A percentile compares a stretch with the other conserved stretches of the same genome.
Conservation (phyloP, 2,113 vertebrate genomes). For the Eurypyga helias region DNA sequence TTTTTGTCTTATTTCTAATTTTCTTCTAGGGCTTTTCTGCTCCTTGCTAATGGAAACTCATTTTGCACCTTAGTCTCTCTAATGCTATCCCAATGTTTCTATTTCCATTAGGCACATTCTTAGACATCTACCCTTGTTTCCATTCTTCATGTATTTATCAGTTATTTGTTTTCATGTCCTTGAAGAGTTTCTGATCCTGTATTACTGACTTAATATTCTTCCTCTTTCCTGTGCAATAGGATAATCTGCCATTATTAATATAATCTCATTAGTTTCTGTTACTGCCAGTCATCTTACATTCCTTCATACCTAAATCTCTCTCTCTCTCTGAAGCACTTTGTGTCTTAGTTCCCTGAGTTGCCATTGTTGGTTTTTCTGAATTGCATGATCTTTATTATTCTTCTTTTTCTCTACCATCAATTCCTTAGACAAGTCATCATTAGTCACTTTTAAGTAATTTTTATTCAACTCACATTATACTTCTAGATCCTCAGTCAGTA, state of each 20-base stretch:
- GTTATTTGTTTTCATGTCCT: neutral
- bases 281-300: neutral
- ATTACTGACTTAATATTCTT: neutral
- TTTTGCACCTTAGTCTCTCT: neutral
- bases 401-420: neutral
- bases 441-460: neutral
- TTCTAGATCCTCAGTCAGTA: neutral
- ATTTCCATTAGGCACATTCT: neutral
- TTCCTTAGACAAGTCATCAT: neutral
- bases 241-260: neutral
- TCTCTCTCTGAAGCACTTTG: neutral
- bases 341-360: neutral
- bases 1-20: neutral
- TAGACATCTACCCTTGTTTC: neutral
- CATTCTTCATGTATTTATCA: neutral
- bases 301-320: neutral
- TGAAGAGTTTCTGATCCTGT: neutral
- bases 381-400: neutral
- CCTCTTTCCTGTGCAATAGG: neutral
- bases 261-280: neutral
- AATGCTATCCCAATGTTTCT: neutral
- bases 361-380: neutral
- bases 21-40: neutral
- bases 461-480: neutral
- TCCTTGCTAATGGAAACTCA: neutral